phyloP scores from a whole-genome alignment of 2,113 vertebrate genomes.

The Oreochromis aureus region DNA sequence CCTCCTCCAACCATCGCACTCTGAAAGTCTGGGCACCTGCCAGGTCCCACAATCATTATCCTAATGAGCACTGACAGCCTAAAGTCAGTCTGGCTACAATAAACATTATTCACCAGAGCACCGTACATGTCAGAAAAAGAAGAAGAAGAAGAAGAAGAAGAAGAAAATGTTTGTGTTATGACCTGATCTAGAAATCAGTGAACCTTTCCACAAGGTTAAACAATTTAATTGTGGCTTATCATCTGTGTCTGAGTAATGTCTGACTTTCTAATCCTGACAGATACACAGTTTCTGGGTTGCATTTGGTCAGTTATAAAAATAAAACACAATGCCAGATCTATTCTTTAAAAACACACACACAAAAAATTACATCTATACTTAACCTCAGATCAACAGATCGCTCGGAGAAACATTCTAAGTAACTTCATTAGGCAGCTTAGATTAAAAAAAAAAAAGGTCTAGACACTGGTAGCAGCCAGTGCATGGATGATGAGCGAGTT shows the following conservation, averaged over 20 bases:
- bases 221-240: not conserved
- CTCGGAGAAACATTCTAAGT: not conserved
- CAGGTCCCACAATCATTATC: constrained; percentile 63
- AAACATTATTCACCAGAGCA: not conserved
- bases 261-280: not conserved
- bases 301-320: not conserved
- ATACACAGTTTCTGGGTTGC: not conserved
- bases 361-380: not conserved
- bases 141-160: not conserved
- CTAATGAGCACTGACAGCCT: constrained; percentile 58
- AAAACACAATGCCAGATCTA: not conserved
- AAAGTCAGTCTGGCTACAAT: constrained; percentile 45
- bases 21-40: constrained; percentile 56
- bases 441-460: not conserved
- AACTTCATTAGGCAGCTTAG: not conserved
- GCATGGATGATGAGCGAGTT: not conserved
- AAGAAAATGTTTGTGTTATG: not conserved
- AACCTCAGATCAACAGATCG: not conserved
- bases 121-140: not conserved
- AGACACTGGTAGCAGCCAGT: not conserved
- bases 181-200: not conserved
- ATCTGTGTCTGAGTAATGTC: not conserved
- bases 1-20: constrained; percentile 5
- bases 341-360: not conserved
- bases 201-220: not conserved